Evolutionary conservation across 2,888 invertebrate genomes (phyloP).

Genomic region (Peribatodes rhomboidaria): DNA sequence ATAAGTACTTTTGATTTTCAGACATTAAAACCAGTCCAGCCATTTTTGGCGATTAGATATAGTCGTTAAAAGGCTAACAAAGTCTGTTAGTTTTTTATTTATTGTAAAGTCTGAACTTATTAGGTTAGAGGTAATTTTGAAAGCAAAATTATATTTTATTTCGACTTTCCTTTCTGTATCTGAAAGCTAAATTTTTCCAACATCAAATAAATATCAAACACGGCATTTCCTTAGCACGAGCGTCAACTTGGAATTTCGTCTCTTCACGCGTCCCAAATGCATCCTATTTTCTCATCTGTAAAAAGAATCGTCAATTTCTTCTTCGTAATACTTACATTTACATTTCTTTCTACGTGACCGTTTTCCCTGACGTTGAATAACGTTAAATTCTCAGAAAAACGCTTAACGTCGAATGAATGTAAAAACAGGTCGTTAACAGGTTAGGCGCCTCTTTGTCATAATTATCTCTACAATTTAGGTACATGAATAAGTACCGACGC

Average conservation of each 20-base stretch:
- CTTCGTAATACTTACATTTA: conserved; percentile 41
- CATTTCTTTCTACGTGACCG: conserved; percentile 35
- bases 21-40: too few species aligned
- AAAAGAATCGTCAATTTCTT: conserved; percentile 53
- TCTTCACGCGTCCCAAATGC: conserved; percentile 57
- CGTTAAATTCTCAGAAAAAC: conserved; percentile 25
- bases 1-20: too few species aligned
- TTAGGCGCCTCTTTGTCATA: conserved; percentile 40
- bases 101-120: too few species aligned
- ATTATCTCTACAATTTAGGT: conserved; percentile 45
- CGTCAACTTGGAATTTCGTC: conserved; percentile 52
- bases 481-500: conserved; percentile 39
- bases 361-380: conserved; percentile 19
- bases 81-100: too few species aligned
- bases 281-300: conserved; percentile 55
- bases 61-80: too few species aligned
- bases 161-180: not conserved
- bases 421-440: conserved; percentile 40
- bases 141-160: not conserved
- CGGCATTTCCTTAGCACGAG: conserved; percentile 20
- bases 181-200: not conserved
- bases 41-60: too few species aligned
- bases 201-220: conserved; percentile 15
- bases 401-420: conserved; percentile 28
- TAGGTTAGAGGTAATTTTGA: too few species aligned